A percentile compares a stretch with the other conserved stretches of the same genome.
Conservation (phyloP, 2,113 vertebrate genomes). For the Neolamprologus sp. region DNA sequence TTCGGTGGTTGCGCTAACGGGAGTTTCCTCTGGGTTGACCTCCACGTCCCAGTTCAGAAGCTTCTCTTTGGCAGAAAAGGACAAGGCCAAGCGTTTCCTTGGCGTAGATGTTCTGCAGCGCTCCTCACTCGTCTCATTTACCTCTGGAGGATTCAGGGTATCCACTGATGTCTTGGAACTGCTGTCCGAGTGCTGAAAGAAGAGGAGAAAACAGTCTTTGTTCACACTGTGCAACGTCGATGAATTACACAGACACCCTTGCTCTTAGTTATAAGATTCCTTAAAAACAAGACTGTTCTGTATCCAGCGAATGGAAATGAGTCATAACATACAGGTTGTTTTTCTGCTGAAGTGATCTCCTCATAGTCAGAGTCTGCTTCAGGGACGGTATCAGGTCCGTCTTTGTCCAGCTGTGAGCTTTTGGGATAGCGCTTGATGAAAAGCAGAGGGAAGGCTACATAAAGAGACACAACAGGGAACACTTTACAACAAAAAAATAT, state of each 20-base stretch:
- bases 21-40: slow-evolving; percentile 3
- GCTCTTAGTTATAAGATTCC: not conserved
- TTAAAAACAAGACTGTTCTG: not conserved
- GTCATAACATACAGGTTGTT: not conserved
- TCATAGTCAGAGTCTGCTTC: slow-evolving; percentile 61
- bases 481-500: not conserved
- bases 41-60: slow-evolving; percentile 61
- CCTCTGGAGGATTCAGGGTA: not conserved
- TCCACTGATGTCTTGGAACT: not conserved
- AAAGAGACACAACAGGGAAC: not conserved
- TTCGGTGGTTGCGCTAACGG: not conserved
- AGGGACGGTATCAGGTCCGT: slow-evolving; percentile 11
- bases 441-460: slow-evolving; percentile 63
- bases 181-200: not conserved
- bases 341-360: slow-evolving; percentile 36
- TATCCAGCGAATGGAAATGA: accelerated
- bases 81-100: slow-evolving; percentile 54
- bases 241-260: not conserved
- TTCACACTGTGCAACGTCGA: not conserved
- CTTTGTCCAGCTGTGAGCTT: not conserved
- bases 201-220: not conserved
- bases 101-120: not conserved
- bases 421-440: slow-evolving; percentile 54
- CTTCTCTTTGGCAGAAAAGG: slow-evolving; percentile 54
- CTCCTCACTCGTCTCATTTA: not conserved